Base-by-base conservation (phyloP, 2,113 vertebrate genomes). In the Perca fluviatilis region DNA sequence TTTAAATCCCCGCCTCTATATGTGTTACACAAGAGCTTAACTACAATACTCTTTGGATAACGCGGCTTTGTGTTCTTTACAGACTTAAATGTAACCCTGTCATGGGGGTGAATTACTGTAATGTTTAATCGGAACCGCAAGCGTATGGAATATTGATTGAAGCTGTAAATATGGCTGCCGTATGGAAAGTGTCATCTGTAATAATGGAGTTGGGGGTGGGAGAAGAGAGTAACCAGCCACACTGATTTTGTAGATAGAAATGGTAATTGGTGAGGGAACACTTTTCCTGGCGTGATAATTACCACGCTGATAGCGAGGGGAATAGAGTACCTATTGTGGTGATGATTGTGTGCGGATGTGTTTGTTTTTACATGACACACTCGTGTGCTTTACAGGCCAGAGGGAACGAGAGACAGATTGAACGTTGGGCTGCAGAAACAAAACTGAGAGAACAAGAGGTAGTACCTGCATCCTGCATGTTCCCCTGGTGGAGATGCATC, bases 201-300 rank as follows among this genome's bases (percentile, higher is more conserved):
- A 77, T 86, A 87, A 89, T 33, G 70, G 27, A 43, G 50, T 40
- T 40, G 36, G 36, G 2, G 61, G 43, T 60, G 56, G 49, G 23
- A 54, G 46, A 25, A 27, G 27, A 27, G 64, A 33, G 65, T 56
- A 68, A 30, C 76, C 53, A 50, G 62, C 72, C 56, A 19, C 78
- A 30, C 56, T 50, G 78, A 88, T 86, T 89, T 82, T 84, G 83
- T 74, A 64, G 75, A 89, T 78, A 86, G 82, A 89, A 88, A 90
- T 69, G 83, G 68, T 92, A 87, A 94, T 93, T 85, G 86, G 68
- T 77, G 77, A 87, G 85, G 87, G 80, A 89, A 88, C 83, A 62
- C 71, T 86, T 88, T 79, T 78, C 88, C 89, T 85, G 75, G 67
- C 23, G 80, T 63, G 88, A 90, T 92, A 90, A 94, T 93, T 93